phyloP scores from a whole-genome alignment of 2,888 invertebrate genomes.

The Pterostichus madidus region DNA sequence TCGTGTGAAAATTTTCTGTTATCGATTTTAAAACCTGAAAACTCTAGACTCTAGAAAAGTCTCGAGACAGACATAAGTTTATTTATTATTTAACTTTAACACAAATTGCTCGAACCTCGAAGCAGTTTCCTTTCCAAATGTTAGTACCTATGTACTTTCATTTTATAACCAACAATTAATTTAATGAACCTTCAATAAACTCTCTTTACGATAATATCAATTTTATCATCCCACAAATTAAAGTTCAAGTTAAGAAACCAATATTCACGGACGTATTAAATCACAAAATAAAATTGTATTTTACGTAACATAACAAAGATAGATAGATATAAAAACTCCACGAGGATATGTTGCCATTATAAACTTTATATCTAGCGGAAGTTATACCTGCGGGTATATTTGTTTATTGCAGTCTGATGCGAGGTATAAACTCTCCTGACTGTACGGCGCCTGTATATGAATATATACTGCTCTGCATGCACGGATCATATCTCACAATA shows the following conservation, averaged over 20 bases:
- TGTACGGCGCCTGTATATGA: slow-evolving; percentile 6
- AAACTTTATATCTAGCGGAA: background rate
- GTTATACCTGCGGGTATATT: background rate
- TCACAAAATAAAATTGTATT: slow-evolving; percentile 23
- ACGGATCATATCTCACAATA: background rate
- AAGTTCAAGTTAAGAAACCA: background rate
- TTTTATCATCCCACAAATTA: background rate
- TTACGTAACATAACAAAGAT: background rate
- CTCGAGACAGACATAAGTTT: too few relatives aligned
- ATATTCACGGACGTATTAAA: background rate
- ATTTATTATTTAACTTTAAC: too few relatives aligned
- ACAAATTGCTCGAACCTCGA: too few relatives aligned
- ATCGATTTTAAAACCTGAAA: too few relatives aligned
- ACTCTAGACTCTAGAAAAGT: too few relatives aligned
- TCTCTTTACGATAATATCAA: background rate
- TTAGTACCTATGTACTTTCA: too few relatives aligned
- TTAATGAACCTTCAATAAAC: background rate
- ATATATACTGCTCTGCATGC: slow-evolving; percentile 37
- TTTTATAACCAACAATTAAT: background rate
- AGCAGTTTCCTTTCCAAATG: too few relatives aligned
- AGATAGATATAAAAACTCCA: slow-evolving; percentile 7
- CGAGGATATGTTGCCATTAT: background rate
- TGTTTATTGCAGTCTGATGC: slow-evolving; percentile 15
- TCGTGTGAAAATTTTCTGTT: too few relatives aligned
- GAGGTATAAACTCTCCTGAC: slow-evolving; percentile 35